Evolutionary conservation across 2,888 invertebrate species (phyloP).

Genomic region (Spisula subtruncata): DNA sequence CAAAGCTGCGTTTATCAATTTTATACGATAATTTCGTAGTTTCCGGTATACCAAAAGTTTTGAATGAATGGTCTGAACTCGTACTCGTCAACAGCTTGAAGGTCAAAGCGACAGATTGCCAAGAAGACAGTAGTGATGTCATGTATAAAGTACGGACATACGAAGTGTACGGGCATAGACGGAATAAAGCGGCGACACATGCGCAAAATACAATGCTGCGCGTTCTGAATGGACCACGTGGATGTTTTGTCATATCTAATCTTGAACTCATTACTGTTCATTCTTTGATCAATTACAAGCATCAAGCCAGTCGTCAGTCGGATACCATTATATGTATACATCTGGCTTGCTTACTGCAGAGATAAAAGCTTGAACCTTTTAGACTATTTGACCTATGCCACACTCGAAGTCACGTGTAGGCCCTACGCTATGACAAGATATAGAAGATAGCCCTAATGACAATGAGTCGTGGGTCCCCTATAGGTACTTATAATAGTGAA

Average conservation of each 20-base stretch:
- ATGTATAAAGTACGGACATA: background rate
- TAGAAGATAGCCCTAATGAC: too few relatives aligned
- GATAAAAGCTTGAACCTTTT: too few relatives aligned
- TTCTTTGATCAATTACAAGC: background rate
- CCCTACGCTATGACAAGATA: too few relatives aligned
- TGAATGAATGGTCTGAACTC: background rate
- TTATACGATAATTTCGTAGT: conserved; percentile 2
- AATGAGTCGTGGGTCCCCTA: too few relatives aligned
- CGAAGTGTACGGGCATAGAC: background rate
- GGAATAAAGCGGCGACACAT: background rate
- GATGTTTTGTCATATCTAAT: background rate
- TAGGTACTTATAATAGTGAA: too few relatives aligned
- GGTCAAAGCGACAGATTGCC: conserved; percentile 2
- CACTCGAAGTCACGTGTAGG: too few relatives aligned
- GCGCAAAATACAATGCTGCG: background rate
- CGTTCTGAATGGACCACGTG: background rate
- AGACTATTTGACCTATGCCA: too few relatives aligned
- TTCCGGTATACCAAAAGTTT: conserved; percentile 19
- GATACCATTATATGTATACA: too few relatives aligned
- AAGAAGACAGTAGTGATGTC: background rate
- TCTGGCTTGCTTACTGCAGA: too few relatives aligned
- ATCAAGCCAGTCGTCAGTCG: background rate
- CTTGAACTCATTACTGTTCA: background rate
- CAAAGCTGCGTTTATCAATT: background rate
- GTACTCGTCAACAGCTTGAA: background rate